Base-by-base conservation (phyloP, 2,888 invertebrate genomes). In the Apamea crenata region DNA sequence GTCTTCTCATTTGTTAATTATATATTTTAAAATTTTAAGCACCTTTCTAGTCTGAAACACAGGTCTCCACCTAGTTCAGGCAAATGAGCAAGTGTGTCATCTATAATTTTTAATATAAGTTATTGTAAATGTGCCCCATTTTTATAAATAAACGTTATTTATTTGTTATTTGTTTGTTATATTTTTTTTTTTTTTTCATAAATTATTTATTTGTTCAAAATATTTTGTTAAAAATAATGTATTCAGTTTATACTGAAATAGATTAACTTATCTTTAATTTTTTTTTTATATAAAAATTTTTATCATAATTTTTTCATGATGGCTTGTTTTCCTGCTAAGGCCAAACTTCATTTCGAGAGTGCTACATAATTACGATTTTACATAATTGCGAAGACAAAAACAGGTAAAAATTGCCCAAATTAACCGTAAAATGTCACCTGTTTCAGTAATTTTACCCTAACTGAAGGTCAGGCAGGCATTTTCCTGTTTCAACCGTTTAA, bases 331-430 rank as follows among this genome's bases (percentile, higher is more conserved):
- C 7, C 47, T 74, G 25, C 2, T 59, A 59, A 47, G 21, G 21
- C 1, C 4, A 50, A 67, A 32, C 56, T 25, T 65, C 14, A 63
- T 36, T 63, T 73, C 12, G 18, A 40, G 21, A 65, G 36, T 59
- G 36, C 44, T 70, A 44, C 75, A 40, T n/a, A n/a, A n/a, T n/a
- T n/a, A n/a, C n/a, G n/a, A n/a, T 66, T 3, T 69, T 53, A 76
- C 61, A 67, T 86, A 83, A 86, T 86, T 78, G 40, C 61, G 32
- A 44, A 21, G 16, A 70, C 44, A 50, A 65, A 63, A 80, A 50
- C 47, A 12, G 50, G 7, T n/a, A 63, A 25, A 70, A 81, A 84
- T 83, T 71, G 67, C 7, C 29, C 18, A 61, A 84, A 81, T 84
- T 87, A 71, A 14, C 65, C 14, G 18, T 36, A 76, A 61, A 71